Evolutionary conservation across 2,113 vertebrate genomes (phyloP), one percentile per base, ranked within the genome.

Genomic region (Pithys albifrons): DNA sequence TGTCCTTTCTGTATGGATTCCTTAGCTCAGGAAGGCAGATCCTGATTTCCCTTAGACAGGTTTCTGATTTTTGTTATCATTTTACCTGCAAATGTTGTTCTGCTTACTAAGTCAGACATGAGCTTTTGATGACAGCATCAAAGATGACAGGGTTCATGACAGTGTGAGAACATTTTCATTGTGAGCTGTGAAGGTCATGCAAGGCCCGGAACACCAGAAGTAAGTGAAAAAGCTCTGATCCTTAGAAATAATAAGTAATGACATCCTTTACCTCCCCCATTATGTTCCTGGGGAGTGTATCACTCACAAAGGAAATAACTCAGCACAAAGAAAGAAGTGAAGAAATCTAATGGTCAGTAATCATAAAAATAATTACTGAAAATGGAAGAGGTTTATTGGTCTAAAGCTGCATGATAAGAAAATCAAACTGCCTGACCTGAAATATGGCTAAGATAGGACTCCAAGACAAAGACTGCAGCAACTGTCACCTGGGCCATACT

Each of bases 61-160:
- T n/a, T 58, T 62, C n/a, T 46, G 8, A 66, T 29, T 88, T 82
- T 55, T 66, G 3, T 35, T 45, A 3, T 8, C 31, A 57, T 89
- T 88, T 79, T 57, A 52, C 58, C 31, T 57, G 58, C 7, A 66
- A 91, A 57, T 11, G 2, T 39, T n/a, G 45, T 19, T 88, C 64
- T 67, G 70, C 14, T 80, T 3, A 6, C 19, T 37, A 37, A 22
- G 31, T 41, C 41, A 80, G n/a, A 28, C 0, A 0, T 22, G 31
- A 61, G 14, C 14, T 74, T 87, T 67, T 54, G 19, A 33, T 62
- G 31, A 31, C 25, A 76, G 15, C 4, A 2, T 16, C 82, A 25
- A 79, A 65, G 62, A 51, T 0, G 6, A 35, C 25, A 61, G 8
- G 5, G 19, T 51, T 55, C 25, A 7, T 31, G 39, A 49, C 31